Evolutionary conservation across 2,113 vertebrate genomes (phyloP).

Genomic region (Corvus hawaiiensis): DNA sequence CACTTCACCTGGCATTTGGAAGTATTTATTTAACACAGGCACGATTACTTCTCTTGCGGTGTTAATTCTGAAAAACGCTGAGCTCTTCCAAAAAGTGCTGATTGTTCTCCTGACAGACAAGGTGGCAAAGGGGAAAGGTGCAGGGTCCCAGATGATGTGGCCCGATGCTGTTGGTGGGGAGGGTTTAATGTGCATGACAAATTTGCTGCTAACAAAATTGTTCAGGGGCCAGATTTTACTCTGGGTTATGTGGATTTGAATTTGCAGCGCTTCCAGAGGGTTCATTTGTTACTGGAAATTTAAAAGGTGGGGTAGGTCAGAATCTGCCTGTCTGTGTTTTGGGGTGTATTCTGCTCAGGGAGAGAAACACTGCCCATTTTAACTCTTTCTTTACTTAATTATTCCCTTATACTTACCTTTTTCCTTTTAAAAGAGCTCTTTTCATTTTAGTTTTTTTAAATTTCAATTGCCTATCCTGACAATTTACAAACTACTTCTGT

Average conservation of each 20-base stretch:
- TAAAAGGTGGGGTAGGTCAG: not conserved
- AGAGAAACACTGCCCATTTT: not conserved
- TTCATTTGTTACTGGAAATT: not conserved
- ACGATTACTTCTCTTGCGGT: not conserved
- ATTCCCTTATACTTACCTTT: not conserved
- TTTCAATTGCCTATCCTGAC: not conserved
- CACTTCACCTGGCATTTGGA: conserved; percentile 68
- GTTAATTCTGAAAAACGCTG: conserved; percentile 16
- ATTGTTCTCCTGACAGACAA: not conserved
- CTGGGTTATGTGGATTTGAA: not conserved
- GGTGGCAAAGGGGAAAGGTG: not conserved
- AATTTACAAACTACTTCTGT: not conserved
- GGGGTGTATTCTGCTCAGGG: not conserved
- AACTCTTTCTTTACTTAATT: not conserved
- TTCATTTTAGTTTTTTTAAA: not conserved
- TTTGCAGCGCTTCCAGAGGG: not conserved
- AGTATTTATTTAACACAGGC: conserved; percentile 39
- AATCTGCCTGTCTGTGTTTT: not conserved
- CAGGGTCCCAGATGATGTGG: conserved; percentile 3
- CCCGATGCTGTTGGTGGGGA: not conserved
- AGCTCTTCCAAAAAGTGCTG: not conserved
- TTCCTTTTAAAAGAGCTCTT: not conserved
- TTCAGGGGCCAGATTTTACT: not conserved
- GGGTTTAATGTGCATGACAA: not conserved
- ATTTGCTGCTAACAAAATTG: conserved; percentile 26